Evolutionary conservation across 2,888 invertebrate species (phyloP).

Genomic region (Oligia latruncula): DNA sequence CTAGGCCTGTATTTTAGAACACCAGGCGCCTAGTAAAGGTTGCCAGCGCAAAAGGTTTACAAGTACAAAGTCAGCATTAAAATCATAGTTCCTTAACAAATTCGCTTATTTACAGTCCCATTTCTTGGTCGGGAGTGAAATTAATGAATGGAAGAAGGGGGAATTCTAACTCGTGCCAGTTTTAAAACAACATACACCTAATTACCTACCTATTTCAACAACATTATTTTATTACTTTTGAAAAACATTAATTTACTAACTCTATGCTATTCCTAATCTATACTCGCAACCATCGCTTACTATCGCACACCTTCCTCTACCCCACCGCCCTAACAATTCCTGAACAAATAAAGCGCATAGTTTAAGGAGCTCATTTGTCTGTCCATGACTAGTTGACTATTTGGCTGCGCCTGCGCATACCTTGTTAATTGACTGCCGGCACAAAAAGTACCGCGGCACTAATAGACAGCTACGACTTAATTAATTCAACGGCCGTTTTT

Average conservation of each 20-base stretch:
- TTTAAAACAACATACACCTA: not conserved
- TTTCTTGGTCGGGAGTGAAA: not conserved
- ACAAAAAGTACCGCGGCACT: constrained; percentile 55
- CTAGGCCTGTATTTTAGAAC: too few relatives aligned
- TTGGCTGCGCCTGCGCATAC: constrained; percentile 60
- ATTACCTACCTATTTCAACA: not conserved
- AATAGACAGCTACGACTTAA: constrained; percentile 56
- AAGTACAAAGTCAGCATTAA: not conserved
- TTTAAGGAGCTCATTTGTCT: constrained; percentile 67
- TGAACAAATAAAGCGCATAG: constrained; percentile 65
- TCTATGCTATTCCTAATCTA: not conserved
- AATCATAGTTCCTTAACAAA: not conserved
- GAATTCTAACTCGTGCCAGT: not conserved
- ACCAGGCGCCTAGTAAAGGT: too few relatives aligned
- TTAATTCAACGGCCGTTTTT: constrained; percentile 53
- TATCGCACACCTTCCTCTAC: constrained; percentile 19
- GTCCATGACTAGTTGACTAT: constrained; percentile 62
- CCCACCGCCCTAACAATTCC: constrained; percentile 21
- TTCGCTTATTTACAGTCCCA: not conserved
- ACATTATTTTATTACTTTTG: not conserved
- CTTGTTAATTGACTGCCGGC: constrained; percentile 68
- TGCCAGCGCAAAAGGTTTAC: too few relatives aligned
- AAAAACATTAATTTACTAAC: not conserved
- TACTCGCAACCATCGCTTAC: not conserved
- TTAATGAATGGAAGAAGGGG: not conserved